A percentile compares a stretch with the other conserved stretches of the same genome.
These are phyloP conservation scores for Aplochiton taeniatus DNA, from an alignment of 2,797 vertebrate genomes.

Conservation along the genomic window DNA sequence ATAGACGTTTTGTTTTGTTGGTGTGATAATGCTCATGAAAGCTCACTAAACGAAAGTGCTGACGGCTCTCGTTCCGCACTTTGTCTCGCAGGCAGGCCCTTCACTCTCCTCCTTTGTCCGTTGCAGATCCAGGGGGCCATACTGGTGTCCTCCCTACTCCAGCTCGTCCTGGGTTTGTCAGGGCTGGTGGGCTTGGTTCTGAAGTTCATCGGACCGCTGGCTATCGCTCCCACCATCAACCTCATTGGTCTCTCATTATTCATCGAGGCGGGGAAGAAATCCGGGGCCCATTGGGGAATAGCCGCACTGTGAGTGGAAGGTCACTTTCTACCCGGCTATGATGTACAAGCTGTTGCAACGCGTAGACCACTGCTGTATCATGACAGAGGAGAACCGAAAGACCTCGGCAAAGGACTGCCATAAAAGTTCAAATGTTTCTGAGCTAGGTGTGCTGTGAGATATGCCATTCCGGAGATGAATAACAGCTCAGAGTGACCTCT, in stretches of 20 bases:
- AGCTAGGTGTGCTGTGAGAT: not conserved
- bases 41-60: too few species aligned
- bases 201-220: constrained; percentile 76
- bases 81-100: not conserved
- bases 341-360: too few species aligned
- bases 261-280: constrained; percentile 80
- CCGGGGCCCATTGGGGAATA: constrained; percentile 81
- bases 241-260: constrained; percentile 81
- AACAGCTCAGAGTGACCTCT: too few species aligned
- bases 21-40: too few species aligned
- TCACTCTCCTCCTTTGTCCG: not conserved
- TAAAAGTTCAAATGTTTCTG: not conserved
- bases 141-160: constrained; percentile 74
- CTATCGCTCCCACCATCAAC: constrained; percentile 81
- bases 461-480: too few species aligned
- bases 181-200: constrained; percentile 77
- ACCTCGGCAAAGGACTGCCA: too few species aligned
- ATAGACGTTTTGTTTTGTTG: too few species aligned
- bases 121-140: constrained; percentile 81
- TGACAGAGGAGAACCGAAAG: too few species aligned
- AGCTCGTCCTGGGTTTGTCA: constrained; percentile 74
- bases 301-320: constrained; percentile 75
- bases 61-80: not conserved
- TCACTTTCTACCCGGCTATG: not conserved
- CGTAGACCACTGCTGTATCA: too few species aligned